Evolutionary conservation across 1,140 invertebrate species (phyloP).

Genomic region (Magallana ariakensis): DNA sequence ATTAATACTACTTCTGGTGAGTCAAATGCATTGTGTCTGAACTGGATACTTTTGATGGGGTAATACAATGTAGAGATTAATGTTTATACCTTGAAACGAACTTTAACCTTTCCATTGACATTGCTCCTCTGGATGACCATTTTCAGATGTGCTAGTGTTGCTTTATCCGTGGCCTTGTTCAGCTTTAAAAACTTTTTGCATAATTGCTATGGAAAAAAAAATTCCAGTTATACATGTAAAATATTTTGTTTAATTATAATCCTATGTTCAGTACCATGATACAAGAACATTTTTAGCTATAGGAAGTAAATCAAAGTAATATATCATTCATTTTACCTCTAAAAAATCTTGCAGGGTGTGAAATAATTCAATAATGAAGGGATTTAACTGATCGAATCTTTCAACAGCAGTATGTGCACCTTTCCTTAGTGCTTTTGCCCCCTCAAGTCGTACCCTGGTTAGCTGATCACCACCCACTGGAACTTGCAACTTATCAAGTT

Average conservation of each 20-base stretch:
- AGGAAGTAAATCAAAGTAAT: too few relatives aligned
- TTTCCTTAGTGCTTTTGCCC: conserved; percentile 45
- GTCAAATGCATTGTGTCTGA: not conserved
- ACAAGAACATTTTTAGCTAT: too few relatives aligned
- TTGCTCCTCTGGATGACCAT: conserved; percentile 12
- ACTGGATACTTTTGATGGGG: too few relatives aligned
- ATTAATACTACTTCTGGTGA: too few relatives aligned
- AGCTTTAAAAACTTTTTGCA: not conserved
- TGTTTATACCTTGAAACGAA: conserved; percentile 34
- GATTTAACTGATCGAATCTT: conserved; percentile 41
- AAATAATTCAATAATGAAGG: conserved; percentile 39
- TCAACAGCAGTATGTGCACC: conserved; percentile 23
- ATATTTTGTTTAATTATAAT: not conserved
- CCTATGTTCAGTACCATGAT: too few relatives aligned
- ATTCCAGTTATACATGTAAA: not conserved
- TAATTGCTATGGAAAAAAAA: not conserved
- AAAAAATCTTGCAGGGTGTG: too few relatives aligned
- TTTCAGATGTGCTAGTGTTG: conserved; percentile 31
- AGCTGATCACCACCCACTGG: too few relatives aligned
- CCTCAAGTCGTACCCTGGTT: too few relatives aligned
- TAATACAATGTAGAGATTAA: too few relatives aligned
- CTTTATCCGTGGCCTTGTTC: not conserved
- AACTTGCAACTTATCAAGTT: too few relatives aligned
- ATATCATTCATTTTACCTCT: not conserved
- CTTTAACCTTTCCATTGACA: conserved; percentile 47